Percentiles rank a stretch among this genome's conserved stretches.
phyloP scores from a whole-genome alignment of 2,113 vertebrate genomes.

The Australoheros scitulus region DNA sequence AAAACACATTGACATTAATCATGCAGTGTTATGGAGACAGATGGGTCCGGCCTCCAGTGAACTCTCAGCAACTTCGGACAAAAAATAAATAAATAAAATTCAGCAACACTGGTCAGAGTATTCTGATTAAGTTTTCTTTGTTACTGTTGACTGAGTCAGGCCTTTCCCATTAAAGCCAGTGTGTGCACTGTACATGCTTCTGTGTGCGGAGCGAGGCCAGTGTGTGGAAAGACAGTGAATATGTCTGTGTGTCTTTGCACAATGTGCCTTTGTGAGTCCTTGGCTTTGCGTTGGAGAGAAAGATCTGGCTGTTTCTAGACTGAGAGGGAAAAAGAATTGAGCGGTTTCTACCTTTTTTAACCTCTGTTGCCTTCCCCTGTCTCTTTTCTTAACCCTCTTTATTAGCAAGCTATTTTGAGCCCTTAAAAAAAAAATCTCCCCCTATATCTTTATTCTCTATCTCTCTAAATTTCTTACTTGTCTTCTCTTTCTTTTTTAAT shows the following conservation, averaged over 20 bases:
- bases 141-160: slow-evolving; percentile 69
- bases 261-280: slow-evolving; percentile 78
- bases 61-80: slow-evolving; percentile 15
- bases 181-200: slow-evolving; percentile 14
- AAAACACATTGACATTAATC: slow-evolving; percentile 32
- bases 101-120: slow-evolving; percentile 48
- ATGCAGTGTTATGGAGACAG: slow-evolving; percentile 25
- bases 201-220: slow-evolving; percentile 23
- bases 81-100: slow-evolving; percentile 23
- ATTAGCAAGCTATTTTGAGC: neutral
- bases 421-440: neutral
- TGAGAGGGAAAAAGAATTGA: slow-evolving; percentile 15
- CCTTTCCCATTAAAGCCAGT: slow-evolving; percentile 60
- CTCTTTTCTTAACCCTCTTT: slow-evolving; percentile 33
- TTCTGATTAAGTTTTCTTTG: slow-evolving; percentile 69
- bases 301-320: slow-evolving; percentile 56
- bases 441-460: neutral
- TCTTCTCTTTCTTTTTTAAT: neutral
- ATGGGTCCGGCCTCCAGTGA: slow-evolving; percentile 16
- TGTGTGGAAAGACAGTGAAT: slow-evolving; percentile 48
- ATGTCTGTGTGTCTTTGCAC: slow-evolving; percentile 69
- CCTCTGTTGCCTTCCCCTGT: slow-evolving; percentile 12
- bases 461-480: neutral
- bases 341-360: slow-evolving; percentile 12
- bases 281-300: slow-evolving; percentile 66